These are phyloP conservation scores for Thysanoteuthis rhombus DNA, from an alignment of 2,888 invertebrate species.

Conservation along the genomic window DNA sequence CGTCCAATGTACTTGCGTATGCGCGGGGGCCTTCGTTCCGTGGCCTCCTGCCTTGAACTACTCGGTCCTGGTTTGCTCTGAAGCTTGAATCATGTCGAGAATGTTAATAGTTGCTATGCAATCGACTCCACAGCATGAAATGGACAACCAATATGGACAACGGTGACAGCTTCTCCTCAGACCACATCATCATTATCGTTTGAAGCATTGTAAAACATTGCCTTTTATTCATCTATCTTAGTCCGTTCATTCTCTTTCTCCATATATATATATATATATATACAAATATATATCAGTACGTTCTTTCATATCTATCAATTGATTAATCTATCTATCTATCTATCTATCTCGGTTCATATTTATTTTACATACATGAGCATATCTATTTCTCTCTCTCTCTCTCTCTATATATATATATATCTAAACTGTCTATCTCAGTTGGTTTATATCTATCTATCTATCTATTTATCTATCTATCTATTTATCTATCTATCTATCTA, in stretches of 20 bases:
- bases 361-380: too few relatives aligned
- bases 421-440: too few relatives aligned
- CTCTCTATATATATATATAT: not conserved
- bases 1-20: not conserved
- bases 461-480: not conserved
- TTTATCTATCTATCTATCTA: not conserved
- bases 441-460: not conserved
- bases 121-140: conserved; percentile 12
- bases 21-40: not conserved
- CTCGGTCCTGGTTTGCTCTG: not conserved
- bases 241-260: too few relatives aligned
- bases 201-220: not conserved
- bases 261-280: not conserved
- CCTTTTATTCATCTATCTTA: too few relatives aligned
- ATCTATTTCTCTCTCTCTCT: not conserved
- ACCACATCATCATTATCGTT: not conserved
- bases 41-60: not conserved
- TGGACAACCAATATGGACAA: not conserved
- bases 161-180: not conserved
- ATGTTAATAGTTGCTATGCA: not conserved
- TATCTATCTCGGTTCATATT: not conserved
- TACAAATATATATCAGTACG: too few relatives aligned
- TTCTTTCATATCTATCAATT: not conserved
- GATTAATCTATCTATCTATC: not conserved
- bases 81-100: not conserved